Percentiles rank a stretch among this genome's conserved stretches.
Evolutionary conservation across 2,888 invertebrate species (phyloP).

Genomic region (Temnothorax unifasciatus): DNA sequence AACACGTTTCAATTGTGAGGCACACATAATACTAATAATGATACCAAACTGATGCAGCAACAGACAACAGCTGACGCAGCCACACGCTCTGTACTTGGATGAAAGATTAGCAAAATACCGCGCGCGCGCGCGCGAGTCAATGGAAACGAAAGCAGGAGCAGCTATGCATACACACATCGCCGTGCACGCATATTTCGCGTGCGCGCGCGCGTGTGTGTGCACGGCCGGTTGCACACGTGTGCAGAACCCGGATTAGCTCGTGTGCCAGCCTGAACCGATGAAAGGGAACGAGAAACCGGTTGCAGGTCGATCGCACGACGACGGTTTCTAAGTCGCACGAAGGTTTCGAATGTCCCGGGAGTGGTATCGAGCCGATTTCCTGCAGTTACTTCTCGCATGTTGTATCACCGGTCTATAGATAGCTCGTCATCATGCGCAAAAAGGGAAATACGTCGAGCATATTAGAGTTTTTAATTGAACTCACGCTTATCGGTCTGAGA

Average conservation of each 20-base stretch:
- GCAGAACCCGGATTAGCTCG: conserved; percentile 64
- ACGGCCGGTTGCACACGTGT: conserved; percentile 65
- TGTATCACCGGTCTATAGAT: conserved; percentile 34
- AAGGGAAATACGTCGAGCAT: not conserved
- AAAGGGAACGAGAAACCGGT: conserved; percentile 79
- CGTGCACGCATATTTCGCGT: conserved; percentile 71
- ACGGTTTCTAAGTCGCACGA: conserved; percentile 72
- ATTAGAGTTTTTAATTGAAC: conserved; percentile 36
- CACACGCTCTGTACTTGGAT: conserved; percentile 11
- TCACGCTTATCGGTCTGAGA: not conserved
- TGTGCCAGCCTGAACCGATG: conserved; percentile 74
- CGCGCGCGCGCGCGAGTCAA: conserved; percentile 23
- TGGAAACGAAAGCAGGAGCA: conserved; percentile 52
- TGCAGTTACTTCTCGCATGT: conserved; percentile 11
- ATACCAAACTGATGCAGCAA: conserved; percentile 7
- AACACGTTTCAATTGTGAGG: conserved; percentile 8
- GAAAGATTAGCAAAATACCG: conserved; percentile 50
- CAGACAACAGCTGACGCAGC: conserved; percentile 36
- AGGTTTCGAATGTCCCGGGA: conserved; percentile 70
- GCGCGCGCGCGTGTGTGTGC: conserved; percentile 58
- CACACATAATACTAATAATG: conserved; percentile 6
- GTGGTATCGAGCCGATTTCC: conserved; percentile 34
- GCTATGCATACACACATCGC: conserved; percentile 25
- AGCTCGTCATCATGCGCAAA: conserved; percentile 25
- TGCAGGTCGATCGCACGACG: conserved; percentile 75